phyloP scores from a whole-genome alignment of 2,888 invertebrate species.

The Sesia bembeciformis region DNA sequence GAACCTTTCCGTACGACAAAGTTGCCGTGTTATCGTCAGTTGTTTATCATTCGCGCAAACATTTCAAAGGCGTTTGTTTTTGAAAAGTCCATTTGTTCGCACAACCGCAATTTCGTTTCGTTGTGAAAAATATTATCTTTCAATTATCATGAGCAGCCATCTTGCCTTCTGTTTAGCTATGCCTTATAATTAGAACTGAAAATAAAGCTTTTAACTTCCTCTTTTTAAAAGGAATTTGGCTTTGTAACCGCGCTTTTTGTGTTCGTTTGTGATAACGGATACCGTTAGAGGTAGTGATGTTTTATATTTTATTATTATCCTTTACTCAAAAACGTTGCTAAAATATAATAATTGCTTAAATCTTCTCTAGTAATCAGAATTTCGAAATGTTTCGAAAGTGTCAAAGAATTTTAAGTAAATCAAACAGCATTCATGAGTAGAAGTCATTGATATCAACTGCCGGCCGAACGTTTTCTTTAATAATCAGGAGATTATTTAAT shows the following conservation, averaged over 20 bases:
- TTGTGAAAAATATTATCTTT: constrained; percentile 54
- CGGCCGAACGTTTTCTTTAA: too few relatives aligned
- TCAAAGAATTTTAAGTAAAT: too few relatives aligned
- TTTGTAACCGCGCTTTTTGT: constrained; percentile 6
- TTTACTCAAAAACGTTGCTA: too few relatives aligned
- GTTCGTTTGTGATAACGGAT: constrained; percentile 10
- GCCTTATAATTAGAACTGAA: constrained; percentile 37
- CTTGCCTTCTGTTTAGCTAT: constrained; percentile 42
- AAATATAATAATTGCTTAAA: too few relatives aligned
- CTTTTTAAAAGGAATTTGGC: constrained; percentile 6
- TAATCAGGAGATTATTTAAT: too few relatives aligned
- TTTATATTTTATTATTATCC: not conserved
- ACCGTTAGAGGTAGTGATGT: not conserved
- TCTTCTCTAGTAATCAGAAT: too few relatives aligned
- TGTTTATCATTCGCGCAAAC: constrained; percentile 4
- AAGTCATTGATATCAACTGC: too few relatives aligned
- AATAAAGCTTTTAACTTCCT: constrained; percentile 26
- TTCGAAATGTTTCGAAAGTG: too few relatives aligned
- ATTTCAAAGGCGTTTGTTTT: constrained; percentile 21
- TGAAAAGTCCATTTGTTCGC: not conserved
- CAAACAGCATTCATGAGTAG: too few relatives aligned
- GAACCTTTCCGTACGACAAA: not conserved
- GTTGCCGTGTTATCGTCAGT: not conserved
- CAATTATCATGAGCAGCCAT: constrained; percentile 40
- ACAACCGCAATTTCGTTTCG: constrained; percentile 24